Evolutionary conservation across 1,140 invertebrate species (phyloP), one percentile per base, ranked within the genome.

Genomic region (Nasonia vitripennis): DNA sequence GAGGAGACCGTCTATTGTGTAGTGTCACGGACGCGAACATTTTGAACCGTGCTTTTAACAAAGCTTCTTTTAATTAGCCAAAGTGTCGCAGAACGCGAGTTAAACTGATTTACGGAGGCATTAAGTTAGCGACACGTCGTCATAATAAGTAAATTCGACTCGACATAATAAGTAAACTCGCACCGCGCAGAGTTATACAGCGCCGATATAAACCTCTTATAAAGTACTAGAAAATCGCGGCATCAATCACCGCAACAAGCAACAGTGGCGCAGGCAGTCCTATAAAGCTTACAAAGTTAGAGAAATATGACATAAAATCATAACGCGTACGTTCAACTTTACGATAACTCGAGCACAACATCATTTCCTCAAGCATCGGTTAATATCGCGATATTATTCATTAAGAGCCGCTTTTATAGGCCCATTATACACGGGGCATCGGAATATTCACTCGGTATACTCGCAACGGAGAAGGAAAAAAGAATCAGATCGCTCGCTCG

Each of bases 341-440:
- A 84, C 51, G 84, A 85, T 78, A 82, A 86, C 37, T 86, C 74
- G 84, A 86, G 82, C 84, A 80, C 74, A 82, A 86, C 80, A 86
- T 81, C 84, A 82, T 82, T 78, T 86, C 48, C 84, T 82, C 78
- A 82, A 86, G 84, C 78, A 82, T 82, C 84, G 62, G 68, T 82
- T 86, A 82, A 82, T 82, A 82, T 82, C 79, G 74, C 71, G 75
- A 82, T 86, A 81, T 85, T 81, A 85, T 85, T 85, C 84, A 81
- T 85, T 85, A 85, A 77, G 79, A 77, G 71, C 62, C 10, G 78
- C 68, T 34, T 68, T 85, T 81, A 85, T 85, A 37, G 84, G 55
- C 74, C 79, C 74, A 81, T 85, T 81, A 85, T 77, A 81, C 6
- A 11, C 45, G 41, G 14, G 79, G 75, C 45, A 71, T 27, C 27